Conservation (phyloP, 2,888 invertebrate genomes). For the Brachyptera putata region DNA sequence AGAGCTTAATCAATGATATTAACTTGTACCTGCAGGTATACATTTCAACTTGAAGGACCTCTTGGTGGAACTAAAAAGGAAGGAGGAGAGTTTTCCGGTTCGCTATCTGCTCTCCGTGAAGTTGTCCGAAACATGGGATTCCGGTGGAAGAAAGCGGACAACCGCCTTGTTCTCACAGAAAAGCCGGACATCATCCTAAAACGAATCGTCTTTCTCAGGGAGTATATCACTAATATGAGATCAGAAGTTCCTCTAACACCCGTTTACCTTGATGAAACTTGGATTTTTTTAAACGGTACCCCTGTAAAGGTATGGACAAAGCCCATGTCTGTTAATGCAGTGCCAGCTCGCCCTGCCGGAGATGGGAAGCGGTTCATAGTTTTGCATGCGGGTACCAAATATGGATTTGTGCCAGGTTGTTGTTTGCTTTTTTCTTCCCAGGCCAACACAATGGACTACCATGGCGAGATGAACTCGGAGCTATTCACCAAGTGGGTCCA, state of each 20-base stretch:
- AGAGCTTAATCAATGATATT: not conserved
- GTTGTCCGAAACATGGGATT: not conserved
- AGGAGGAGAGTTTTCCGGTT: not conserved
- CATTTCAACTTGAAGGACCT: too few relatives aligned
- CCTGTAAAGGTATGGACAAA: not conserved
- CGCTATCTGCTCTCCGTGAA: too few relatives aligned
- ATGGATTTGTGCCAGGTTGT: too few relatives aligned
- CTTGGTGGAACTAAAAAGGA: not conserved
- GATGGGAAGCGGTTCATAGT: slow-evolving; percentile 3
- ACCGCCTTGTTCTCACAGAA: not conserved
- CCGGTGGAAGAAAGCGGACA: not conserved
- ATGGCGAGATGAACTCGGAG: not conserved
- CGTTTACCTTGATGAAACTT: not conserved
- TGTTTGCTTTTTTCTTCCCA: not conserved
- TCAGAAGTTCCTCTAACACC: not conserved
- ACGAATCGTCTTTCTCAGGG: not conserved
- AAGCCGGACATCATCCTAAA: not conserved
- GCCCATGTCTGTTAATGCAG: not conserved
- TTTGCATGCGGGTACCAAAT: not conserved
- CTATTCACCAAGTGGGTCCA: not conserved
- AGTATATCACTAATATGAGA: not conserved
- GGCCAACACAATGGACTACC: not conserved
- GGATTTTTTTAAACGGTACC: not conserved
- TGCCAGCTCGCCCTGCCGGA: not conserved
- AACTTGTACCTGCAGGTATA: not conserved